These are phyloP conservation scores for Celastrina argiolus DNA, from an alignment of 2,888 invertebrate genomes.

Conservation along the genomic window DNA sequence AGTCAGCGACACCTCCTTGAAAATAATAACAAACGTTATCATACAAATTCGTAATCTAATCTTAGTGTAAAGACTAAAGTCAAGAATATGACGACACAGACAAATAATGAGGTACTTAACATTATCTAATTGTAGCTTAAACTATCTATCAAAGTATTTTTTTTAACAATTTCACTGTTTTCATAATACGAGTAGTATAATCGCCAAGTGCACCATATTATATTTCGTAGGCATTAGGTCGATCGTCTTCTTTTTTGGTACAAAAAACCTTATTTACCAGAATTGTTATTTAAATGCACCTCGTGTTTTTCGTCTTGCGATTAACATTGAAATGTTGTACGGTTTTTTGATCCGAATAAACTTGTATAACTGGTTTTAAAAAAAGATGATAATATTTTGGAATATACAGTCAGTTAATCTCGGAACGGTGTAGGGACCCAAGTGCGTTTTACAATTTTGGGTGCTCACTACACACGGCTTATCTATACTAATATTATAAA, in stretches of 20 bases:
- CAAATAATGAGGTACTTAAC: neutral
- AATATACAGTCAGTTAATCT: too few species aligned
- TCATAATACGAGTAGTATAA: too few species aligned
- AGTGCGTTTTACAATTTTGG: too few species aligned
- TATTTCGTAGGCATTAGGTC: too few species aligned
- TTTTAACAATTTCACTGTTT: neutral
- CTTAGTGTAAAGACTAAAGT: neutral
- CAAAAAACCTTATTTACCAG: too few species aligned
- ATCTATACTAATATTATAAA: too few species aligned
- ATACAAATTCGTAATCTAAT: neutral
- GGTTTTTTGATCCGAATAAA: neutral
- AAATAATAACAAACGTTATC: neutral
- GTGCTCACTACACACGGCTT: too few species aligned
- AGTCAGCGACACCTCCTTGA: neutral
- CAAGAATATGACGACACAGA: neutral
- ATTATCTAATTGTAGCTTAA: neutral
- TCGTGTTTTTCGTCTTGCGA: neutral
- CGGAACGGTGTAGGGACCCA: too few species aligned
- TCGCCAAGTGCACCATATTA: too few species aligned
- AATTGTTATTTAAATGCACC: neutral
- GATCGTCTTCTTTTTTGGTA: too few species aligned
- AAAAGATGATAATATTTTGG: neutral
- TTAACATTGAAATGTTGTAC: slow-evolving; percentile 10
- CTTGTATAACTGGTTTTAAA: neutral
- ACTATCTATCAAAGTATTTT: neutral